phyloP scores from a whole-genome alignment of 1,140 invertebrate genomes.

The Procambarus virginalis region DNA sequence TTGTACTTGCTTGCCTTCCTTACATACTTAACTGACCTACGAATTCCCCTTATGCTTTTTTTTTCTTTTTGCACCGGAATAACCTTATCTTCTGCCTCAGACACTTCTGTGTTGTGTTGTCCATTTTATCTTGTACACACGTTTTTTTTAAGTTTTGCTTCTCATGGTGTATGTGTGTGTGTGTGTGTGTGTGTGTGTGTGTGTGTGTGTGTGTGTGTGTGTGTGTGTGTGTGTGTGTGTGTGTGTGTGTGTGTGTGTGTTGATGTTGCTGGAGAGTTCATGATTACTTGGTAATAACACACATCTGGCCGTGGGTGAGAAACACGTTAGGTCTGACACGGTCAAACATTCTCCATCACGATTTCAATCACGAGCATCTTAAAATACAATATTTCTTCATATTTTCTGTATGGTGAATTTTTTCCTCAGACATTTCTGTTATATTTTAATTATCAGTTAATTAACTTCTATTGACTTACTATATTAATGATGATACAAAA shows the following conservation, averaged over 20 bases:
- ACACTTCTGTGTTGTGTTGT: too few species aligned
- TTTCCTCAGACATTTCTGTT: too few species aligned
- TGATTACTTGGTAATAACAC: not conserved
- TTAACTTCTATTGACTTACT: too few species aligned
- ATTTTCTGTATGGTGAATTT: not conserved
- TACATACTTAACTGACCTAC: too few species aligned
- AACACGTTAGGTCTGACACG: not conserved
- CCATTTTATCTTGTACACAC: too few species aligned
- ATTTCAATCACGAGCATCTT: slow-evolving; percentile 5
- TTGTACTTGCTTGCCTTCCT: too few species aligned
- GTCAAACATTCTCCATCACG: not conserved
- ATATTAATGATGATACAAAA: too few species aligned
- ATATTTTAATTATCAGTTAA: too few species aligned
- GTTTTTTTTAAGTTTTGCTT: too few species aligned
- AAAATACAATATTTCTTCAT: not conserved
- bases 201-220: slow-evolving; percentile 7
- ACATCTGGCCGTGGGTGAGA: not conserved
- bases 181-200: slow-evolving; percentile 28
- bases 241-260: not conserved
- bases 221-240: not conserved
- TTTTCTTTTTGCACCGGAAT: too few species aligned
- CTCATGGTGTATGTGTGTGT: not conserved
- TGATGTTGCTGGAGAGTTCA: not conserved
- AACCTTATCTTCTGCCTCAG: too few species aligned
- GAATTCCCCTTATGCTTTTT: too few species aligned